Evolutionary conservation across 2,888 invertebrate genomes (phyloP).

Genomic region (Erebia palarica): DNA sequence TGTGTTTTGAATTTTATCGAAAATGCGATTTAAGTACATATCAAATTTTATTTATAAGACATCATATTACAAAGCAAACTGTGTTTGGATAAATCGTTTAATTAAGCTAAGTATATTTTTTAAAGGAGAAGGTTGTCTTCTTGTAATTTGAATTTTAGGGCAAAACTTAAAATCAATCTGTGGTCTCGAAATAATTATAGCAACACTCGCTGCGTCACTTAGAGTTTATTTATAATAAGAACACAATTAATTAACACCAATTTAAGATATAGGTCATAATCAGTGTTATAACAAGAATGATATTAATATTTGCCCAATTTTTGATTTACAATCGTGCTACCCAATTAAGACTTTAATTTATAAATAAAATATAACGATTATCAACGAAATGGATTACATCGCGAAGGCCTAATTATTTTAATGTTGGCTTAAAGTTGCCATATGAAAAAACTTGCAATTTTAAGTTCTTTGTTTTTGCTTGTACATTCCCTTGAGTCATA

Average conservation of each 20-base stretch:
- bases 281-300: constrained; percentile 21
- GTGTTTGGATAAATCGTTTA: constrained; percentile 49
- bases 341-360: constrained; percentile 35
- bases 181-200: constrained; percentile 30
- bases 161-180: constrained; percentile 52
- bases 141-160: constrained; percentile 48
- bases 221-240: not conserved
- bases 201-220: not conserved
- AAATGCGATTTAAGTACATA: constrained; percentile 61
- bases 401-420: constrained; percentile 43
- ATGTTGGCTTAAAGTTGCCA: constrained; percentile 35
- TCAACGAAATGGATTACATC: constrained; percentile 35
- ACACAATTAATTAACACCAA: not conserved
- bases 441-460: constrained; percentile 35
- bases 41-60: constrained; percentile 46
- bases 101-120: not conserved
- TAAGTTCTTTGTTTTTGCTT: constrained; percentile 44
- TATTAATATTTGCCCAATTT: constrained; percentile 34
- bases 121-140: constrained; percentile 37
- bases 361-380: constrained; percentile 34
- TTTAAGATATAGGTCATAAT: not conserved
- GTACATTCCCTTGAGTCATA: constrained; percentile 72
- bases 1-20: constrained; percentile 31
- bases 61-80: constrained; percentile 47
- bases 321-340: constrained; percentile 31